Evolutionary conservation across 2,113 vertebrate genomes (phyloP).

Genomic region (Macroglossus sobrinus): DNA sequence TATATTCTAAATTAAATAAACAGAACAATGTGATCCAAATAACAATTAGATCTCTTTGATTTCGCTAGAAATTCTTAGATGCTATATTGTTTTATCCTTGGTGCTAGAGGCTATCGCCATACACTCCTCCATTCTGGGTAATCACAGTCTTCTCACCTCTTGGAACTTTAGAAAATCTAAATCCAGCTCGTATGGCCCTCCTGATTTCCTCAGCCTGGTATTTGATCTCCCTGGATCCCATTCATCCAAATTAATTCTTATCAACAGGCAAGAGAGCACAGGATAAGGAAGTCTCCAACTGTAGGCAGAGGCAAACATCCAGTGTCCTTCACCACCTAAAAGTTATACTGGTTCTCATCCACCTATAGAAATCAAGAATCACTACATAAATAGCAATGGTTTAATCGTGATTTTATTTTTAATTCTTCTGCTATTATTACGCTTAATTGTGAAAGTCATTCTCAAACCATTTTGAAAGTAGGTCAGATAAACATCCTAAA

Average conservation of each 20-base stretch:
- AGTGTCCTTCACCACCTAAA: background rate
- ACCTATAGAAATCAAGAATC: background rate
- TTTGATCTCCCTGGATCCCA: background rate
- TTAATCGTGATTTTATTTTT: slow-evolving; percentile 12
- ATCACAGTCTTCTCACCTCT: background rate
- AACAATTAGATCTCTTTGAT: background rate
- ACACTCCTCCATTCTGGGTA: background rate
- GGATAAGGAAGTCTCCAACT: background rate
- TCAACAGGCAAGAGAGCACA: background rate
- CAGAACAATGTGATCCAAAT: background rate
- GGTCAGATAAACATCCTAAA: background rate
- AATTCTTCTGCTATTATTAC: background rate
- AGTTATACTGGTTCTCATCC: background rate
- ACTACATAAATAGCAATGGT: background rate
- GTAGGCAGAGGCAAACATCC: background rate
- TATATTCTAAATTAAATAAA: background rate
- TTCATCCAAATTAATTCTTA: background rate
- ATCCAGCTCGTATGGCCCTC: background rate
- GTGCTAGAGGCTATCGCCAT: background rate
- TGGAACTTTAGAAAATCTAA: background rate
- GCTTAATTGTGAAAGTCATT: slow-evolving; percentile 3
- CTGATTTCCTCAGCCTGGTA: background rate
- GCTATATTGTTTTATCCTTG: background rate
- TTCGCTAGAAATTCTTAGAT: background rate
- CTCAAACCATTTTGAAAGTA: background rate